Base-by-base conservation (phyloP, 2,797 vertebrate genomes). In the Antennarius maculatus region DNA sequence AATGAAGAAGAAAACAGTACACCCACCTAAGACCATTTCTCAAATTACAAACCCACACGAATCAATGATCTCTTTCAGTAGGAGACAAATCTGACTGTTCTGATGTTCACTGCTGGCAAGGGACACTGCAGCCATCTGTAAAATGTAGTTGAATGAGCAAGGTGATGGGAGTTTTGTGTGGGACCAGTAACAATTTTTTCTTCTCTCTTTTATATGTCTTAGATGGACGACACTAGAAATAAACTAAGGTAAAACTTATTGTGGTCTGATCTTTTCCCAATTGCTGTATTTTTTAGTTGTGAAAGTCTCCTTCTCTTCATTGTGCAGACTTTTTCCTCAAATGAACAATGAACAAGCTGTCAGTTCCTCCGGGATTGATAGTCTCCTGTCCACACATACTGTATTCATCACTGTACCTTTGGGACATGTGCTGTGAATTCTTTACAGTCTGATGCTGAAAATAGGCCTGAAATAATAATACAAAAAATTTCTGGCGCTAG, bases 61-160 rank as follows among this genome's bases (percentile, higher is more conserved):
- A 60, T 68, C 39, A 17, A 51, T 13, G 41, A 27, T 7, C 43
- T 60, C 6, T 28, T n/a, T 31, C 11, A 61, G 37, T 15, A 23
- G n/a, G n/a, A 54, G 57, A 23, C 42, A 62, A 34, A 64, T 45
- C 37, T 54, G n/a, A 49, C n/a, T 11, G 18, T 18, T 17, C 6
- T 37, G 28, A 37, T 56, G 15, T 18, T 46, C 6, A 45, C 2
- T 29, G 15, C 48, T 57, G 58, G 10, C 52, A 66, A 17, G 27
- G 54, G 48, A 78, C 29, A 7, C 45, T 11, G 54, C n/a, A 56
- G 54, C 42, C 10, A 39, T n/a, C 16, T 17, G 17, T 46, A 9
- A 52, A 45, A 13, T 42, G 31, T 39, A 41, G 53, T 23, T 29
- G 46, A 61, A 34, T 61, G 43, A 58, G 49, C 10, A 5, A 53